Conservation (phyloP, 1,140 invertebrate genomes). For the Schlechtendalia chinensis region DNA sequence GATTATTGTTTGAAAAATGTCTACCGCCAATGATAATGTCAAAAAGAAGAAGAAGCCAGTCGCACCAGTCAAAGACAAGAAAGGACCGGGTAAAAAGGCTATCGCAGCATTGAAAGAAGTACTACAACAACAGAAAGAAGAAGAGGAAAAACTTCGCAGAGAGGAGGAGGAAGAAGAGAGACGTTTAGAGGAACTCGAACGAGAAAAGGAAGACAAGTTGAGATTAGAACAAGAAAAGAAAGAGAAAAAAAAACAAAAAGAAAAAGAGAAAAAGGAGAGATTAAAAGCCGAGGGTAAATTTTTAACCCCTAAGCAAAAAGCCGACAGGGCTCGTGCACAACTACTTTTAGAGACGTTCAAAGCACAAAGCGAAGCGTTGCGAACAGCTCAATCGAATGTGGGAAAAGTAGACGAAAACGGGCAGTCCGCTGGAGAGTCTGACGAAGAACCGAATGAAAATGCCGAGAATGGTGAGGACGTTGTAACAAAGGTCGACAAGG, state of each 20-base stretch:
- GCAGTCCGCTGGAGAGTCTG: slow-evolving; percentile 50
- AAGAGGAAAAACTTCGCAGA: slow-evolving; percentile 65
- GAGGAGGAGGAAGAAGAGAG: slow-evolving; percentile 67
- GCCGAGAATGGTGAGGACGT: slow-evolving; percentile 42
- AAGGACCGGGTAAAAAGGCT: slow-evolving; percentile 52
- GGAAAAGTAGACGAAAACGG: slow-evolving; percentile 61
- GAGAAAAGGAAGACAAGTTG: slow-evolving; percentile 69
- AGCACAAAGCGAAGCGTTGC: slow-evolving; percentile 69
- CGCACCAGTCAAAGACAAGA: slow-evolving; percentile 40
- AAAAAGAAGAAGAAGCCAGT: slow-evolving; percentile 35
- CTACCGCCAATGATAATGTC: slow-evolving; percentile 18
- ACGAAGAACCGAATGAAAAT: slow-evolving; percentile 39
- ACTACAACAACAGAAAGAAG: slow-evolving; percentile 57
- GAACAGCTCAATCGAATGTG: slow-evolving; percentile 68
- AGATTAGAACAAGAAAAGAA: slow-evolving; percentile 82
- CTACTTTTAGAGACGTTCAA: slow-evolving; percentile 84
- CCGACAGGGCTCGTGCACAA: slow-evolving; percentile 81
- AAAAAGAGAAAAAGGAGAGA: slow-evolving; percentile 89
- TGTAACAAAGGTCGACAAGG: slow-evolving; percentile 50
- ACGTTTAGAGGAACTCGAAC: slow-evolving; percentile 80
- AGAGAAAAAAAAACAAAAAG: slow-evolving; percentile 88
- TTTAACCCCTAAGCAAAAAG: slow-evolving; percentile 87
- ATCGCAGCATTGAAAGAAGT: slow-evolving; percentile 54
- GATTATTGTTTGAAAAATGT: slow-evolving; percentile 5
- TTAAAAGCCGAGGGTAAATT: slow-evolving; percentile 93